Evolutionary conservation across 1,140 invertebrate genomes (phyloP), one percentile per base, ranked within the genome.

Genomic region (Drosophila prosaltans): DNA sequence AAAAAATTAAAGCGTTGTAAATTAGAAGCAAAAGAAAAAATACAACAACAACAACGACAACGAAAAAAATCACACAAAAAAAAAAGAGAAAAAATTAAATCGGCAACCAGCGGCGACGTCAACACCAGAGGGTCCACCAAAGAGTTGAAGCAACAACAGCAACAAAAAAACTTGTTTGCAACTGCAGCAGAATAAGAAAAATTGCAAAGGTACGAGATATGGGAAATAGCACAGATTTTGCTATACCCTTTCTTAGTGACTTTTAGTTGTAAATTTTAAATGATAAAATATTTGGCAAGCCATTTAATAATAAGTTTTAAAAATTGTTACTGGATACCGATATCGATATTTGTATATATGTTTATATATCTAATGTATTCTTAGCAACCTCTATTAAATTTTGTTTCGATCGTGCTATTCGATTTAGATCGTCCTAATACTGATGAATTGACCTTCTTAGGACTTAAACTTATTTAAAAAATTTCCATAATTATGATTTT

Each of bases 1-100:
- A 89, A 84, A 88, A 89, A 84, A 88, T 88, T 88, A 88, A 88
- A 84, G 84, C 80, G 80, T 60, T 81, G 84, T 85, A 81, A 80
- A 88, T 88, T 84, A 89, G 78, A 74, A 51, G 39, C 57, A 45
- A 64, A 11, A 54, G 54, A 62, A 63, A 60, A 51, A 48, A 4
- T 9, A 59, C 21, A 57, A 54, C 61, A 59, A 41, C 9, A 48
- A 36, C 32, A 36, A 36, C 32, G 5, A 6, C 28, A 2, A 30
- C 28, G 6, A 36, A 5, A 36, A 36, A 36, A 36, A 36, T 36
- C 32, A 6, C 32, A 36, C 32, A 28, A 43, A 10, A 43, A 59
- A 59, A 71, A 70, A 63, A 41, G 54, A 69, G 55, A 58, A 48
- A 75, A 74, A 69, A 75, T 61, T 64, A 74, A 76, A 43, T 58